These are phyloP conservation scores for Characodon lateralis DNA, from an alignment of 2,797 vertebrate genomes.

Conservation along the genomic window DNA sequence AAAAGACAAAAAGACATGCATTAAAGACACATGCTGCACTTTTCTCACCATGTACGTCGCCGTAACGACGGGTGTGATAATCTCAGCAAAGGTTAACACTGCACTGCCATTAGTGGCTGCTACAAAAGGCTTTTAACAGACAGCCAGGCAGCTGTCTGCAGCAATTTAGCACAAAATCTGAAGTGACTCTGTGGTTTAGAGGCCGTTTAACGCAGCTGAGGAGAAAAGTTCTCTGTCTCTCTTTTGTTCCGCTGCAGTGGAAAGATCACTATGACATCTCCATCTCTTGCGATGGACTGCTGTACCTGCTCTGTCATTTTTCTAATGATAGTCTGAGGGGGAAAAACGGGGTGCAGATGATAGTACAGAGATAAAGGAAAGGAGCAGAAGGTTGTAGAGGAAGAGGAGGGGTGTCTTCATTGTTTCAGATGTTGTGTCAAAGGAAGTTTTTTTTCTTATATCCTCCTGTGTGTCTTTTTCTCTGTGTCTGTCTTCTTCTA, in stretches of 20 bases:
- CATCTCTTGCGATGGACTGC: slow-evolving; percentile 43
- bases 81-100: slow-evolving; percentile 80
- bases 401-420: slow-evolving; percentile 54
- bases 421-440: slow-evolving; percentile 70
- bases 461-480: slow-evolving; percentile 69
- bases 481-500: slow-evolving; percentile 62
- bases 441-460: slow-evolving; percentile 52
- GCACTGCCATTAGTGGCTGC: slow-evolving; percentile 71
- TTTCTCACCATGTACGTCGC: slow-evolving; percentile 28
- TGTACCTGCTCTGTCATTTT: slow-evolving; percentile 72
- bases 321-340: slow-evolving; percentile 58
- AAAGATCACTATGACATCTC: slow-evolving; percentile 74
- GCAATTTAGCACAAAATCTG: slow-evolving; percentile 76
- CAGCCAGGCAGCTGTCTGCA: slow-evolving; percentile 70
- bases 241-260: slow-evolving; percentile 58
- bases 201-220: slow-evolving; percentile 64
- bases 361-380: slow-evolving; percentile 45
- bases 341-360: slow-evolving; percentile 40
- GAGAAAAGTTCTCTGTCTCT: slow-evolving; percentile 64
- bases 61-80: slow-evolving; percentile 63
- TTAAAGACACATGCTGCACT: slow-evolving; percentile 35
- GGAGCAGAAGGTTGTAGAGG: not conserved
- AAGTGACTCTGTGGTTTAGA: slow-evolving; percentile 73
- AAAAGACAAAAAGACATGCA: slow-evolving; percentile 45
- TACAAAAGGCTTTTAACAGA: slow-evolving; percentile 89